phyloP scores from a whole-genome alignment of 2,113 vertebrate species.

The Rousettus leschenaultii region DNA sequence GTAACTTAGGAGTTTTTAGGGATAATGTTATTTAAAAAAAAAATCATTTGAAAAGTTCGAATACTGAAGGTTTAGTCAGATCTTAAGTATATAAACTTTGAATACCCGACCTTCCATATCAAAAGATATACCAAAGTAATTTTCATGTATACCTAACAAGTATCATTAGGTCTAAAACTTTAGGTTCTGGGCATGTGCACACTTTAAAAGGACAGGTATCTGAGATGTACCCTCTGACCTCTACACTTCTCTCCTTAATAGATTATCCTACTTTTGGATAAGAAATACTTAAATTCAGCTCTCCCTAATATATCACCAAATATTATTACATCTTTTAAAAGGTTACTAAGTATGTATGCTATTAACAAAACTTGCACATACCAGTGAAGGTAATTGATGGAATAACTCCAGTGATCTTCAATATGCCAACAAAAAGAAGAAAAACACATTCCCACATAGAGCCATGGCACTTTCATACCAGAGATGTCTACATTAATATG shows the following conservation, averaged over 20 bases:
- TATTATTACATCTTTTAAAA: neutral
- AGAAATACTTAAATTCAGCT: slow-evolving; percentile 33
- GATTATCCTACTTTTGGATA: neutral
- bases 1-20: neutral
- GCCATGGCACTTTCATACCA: slow-evolving; percentile 99
- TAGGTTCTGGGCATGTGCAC: neutral
- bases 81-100: slow-evolving; percentile 5
- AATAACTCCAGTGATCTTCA: slow-evolving; percentile 99
- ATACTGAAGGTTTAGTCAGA: neutral
- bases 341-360: neutral
- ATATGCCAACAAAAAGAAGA: slow-evolving; percentile 99
- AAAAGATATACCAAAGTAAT: neutral
- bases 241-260: neutral
- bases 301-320: neutral
- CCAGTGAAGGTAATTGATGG: slow-evolving; percentile 99
- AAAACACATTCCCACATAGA: slow-evolving; percentile 99
- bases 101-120: neutral
- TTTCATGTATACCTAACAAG: neutral
- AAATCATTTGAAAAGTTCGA: neutral
- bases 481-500: slow-evolving; percentile 99
- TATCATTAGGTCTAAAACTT: neutral
- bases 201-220: neutral
- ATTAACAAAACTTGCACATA: slow-evolving; percentile 71
- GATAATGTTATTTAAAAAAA: neutral
- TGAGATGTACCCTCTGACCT: neutral